Evolutionary conservation across 2,113 vertebrate species (phyloP), one percentile per base, ranked within the genome.

Genomic region (Felis catus): DNA sequence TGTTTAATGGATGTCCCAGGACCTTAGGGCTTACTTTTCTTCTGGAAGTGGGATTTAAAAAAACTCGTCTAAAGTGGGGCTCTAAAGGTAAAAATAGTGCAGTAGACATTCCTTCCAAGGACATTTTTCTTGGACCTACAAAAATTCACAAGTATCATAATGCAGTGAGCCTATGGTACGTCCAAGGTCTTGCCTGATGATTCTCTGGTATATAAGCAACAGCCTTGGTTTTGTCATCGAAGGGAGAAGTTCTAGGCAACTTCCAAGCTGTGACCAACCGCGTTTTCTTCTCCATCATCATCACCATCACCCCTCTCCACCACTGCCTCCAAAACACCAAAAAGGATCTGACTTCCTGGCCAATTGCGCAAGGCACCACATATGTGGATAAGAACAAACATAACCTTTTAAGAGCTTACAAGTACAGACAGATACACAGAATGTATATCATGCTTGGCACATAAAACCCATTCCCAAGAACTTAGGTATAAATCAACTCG

Each of bases 351-450:
- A 33, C 66, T 92, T 97, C 25, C 33, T 19, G 51, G 16, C 1
- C 10, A 1, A 5, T 16, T 18, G 6, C 36, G 61, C 33, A 63
- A 89, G 81, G 23, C 19, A 55, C 14, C 68, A 19, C 15, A 78
- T 51, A 81, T 78, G 27, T 68, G 23, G 9, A 15, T 58, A 36
- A 88, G 74, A 84, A 74, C 48, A 87, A 74, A 82, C 21, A 73
- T 1, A 41, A 48, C n/a, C 66, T 79, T 45, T 71, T 33, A 93
- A 89, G 80, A 84, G 48, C 33, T 97, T 82, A 31, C n/a, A 55
- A 86, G 86, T 74, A 80, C 41, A 94, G 90, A 90, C 45, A 82
- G 86, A 76, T 48, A 66, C 29, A 39, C 41, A 78, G 78, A 94
- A 70, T 11, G 16, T 27, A 66, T 33, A 45, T 36, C 15, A 4